Evolutionary conservation across 2,888 invertebrate genomes (phyloP), one percentile per base, ranked within the genome.

Genomic region (Scaptomyza caliginosa): DNA sequence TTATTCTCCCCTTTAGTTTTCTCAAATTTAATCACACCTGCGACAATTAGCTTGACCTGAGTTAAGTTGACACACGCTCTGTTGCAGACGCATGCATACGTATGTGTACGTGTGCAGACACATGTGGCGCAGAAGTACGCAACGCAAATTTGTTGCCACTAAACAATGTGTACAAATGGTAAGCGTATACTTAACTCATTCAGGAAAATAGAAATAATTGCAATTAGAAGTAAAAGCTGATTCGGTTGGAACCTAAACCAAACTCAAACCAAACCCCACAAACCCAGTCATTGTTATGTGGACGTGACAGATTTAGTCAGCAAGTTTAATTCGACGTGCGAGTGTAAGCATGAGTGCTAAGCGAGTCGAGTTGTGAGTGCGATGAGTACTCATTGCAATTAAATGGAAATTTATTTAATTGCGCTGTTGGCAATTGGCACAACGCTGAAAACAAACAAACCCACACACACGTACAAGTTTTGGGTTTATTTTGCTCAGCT

Each of bases 221-320:
- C 43, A 68, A 65, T 65, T 68, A 70, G 56, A 42, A 38, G 30
- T 30, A 40, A 21, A 21, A 55, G 16, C 36, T 40, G 40, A 21
- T 7, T 21, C 6, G 24, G 11, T n/a, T 28, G 23, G 23, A 49
- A 16, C 19, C 19, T 26, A 50, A 39, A 26, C 26, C 28, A 10
- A 26, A 19, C 21, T 38, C 43, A 6, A 7, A 30, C 39, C 36
- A 24, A 43, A 45, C 24, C 43, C 32, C 51, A 54, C 64, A 52
- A 51, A 16, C 57, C 36, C 68, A 62, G 58, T 34, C 77, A 64
- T 75, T 79, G 74, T 73, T 67, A 45, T 58, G 54, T 48, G 73
- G 49, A 81, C 81, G 81, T 81, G 81, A 75, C 73, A 79, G 67
- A 81, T 77, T 81, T 74, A 60, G 55, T 42, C 49, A 67, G 63